Evolutionary conservation across 1,140 invertebrate species (phyloP).

Genomic region (Agrilus planipennis): DNA sequence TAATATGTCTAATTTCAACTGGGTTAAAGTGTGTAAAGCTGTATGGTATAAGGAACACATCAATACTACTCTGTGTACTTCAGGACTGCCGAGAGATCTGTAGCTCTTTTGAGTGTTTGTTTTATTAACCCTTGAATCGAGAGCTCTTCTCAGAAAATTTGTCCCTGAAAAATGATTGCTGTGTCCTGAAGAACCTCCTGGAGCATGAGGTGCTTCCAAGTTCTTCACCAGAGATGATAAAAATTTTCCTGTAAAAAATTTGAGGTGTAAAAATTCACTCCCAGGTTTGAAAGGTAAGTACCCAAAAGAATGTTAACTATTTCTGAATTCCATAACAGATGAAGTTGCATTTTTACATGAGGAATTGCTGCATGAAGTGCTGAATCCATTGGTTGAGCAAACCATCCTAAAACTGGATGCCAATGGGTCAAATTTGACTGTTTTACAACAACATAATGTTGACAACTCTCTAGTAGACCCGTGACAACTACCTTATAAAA

Average conservation of each 20-base stretch:
- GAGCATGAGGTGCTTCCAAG: slow-evolving; percentile 26
- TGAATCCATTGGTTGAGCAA: slow-evolving; percentile 72
- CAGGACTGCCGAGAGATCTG: slow-evolving; percentile 63
- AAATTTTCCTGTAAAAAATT: slow-evolving; percentile 32
- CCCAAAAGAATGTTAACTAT: slow-evolving; percentile 38
- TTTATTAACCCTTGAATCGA: slow-evolving; percentile 42
- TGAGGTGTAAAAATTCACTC: slow-evolving; percentile 1
- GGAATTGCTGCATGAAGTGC: slow-evolving; percentile 74
- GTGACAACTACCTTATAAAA: slow-evolving; percentile 59
- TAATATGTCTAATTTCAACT: slow-evolving; percentile 87
- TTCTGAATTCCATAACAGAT: slow-evolving; percentile 66
- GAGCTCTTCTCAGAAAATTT: slow-evolving; percentile 39
- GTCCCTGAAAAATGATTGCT: slow-evolving; percentile 34
- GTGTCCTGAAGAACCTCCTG: slow-evolving; percentile 16
- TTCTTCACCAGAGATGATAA: slow-evolving; percentile 39
- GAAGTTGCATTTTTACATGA: slow-evolving; percentile 69
- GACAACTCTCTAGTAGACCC: slow-evolving; percentile 69
- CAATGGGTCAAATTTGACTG: slow-evolving; percentile 86
- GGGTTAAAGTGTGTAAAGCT: slow-evolving; percentile 77
- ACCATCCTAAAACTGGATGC: slow-evolving; percentile 97
- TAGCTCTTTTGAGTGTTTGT: slow-evolving; percentile 48
- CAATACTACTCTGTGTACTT: slow-evolving; percentile 66
- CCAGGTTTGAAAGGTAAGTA: slow-evolving; percentile 5
- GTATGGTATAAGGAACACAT: slow-evolving; percentile 89
- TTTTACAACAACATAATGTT: slow-evolving; percentile 74